Conservation (phyloP, 2,113 vertebrate genomes). For the Galemys pyrenaicus region DNA sequence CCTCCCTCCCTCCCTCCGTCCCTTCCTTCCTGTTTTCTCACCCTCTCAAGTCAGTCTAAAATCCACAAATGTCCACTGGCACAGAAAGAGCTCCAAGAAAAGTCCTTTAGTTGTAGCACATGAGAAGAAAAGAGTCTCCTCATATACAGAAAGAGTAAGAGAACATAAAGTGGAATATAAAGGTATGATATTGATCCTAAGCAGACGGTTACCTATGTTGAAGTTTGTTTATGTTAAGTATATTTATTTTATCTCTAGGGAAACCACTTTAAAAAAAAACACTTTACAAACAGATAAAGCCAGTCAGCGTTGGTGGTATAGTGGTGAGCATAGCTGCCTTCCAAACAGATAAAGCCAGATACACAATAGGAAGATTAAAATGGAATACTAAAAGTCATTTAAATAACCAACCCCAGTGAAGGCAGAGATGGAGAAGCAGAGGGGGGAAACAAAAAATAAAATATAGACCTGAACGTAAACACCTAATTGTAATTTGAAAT, state of each 20-base stretch:
- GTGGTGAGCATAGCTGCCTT: too few species aligned
- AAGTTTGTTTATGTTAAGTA: neutral
- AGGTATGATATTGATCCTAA: neutral
- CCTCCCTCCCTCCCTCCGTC: neutral
- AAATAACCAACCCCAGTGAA: neutral
- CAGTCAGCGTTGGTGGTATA: too few species aligned
- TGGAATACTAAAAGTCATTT: neutral
- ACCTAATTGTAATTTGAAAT: slow-evolving; percentile 4
- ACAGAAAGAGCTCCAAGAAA: neutral
- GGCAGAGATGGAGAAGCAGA: neutral
- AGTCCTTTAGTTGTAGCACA: neutral
- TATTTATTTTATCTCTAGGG: neutral
- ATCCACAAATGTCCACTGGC: neutral
- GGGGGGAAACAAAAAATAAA: neutral
- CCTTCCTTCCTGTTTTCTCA: neutral
- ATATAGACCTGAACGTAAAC: neutral
- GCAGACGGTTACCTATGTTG: neutral
- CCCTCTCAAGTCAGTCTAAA: neutral
- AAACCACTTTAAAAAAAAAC: neutral
- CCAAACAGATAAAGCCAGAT: neutral
- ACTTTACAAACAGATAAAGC: neutral
- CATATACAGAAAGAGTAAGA: neutral
- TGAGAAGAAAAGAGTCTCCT: neutral
- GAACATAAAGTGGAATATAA: neutral
- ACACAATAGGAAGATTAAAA: neutral